Evolutionary conservation across 2,888 invertebrate genomes (phyloP), one percentile per base, ranked within the genome.

Genomic region (Microctonus hyperodae): DNA sequence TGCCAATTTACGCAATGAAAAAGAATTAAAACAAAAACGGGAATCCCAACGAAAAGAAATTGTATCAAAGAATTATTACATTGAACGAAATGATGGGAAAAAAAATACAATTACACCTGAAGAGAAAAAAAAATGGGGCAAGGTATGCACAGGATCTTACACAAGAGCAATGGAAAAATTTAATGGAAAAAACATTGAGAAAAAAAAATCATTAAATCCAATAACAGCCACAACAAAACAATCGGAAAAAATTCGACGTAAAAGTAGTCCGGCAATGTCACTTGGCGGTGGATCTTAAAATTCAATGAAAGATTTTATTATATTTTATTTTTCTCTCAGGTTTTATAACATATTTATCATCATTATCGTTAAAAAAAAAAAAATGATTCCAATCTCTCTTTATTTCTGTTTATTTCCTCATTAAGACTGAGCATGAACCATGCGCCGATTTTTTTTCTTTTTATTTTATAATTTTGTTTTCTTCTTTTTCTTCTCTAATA

Each of bases 141-240:
- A 81, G 69, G 78, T 86, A 3, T 85, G 86, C 72, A 85, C 84
- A 0, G 85, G 85, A 0, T 84, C 85, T 6, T 85, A 85, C 65
- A 85, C 82, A 9, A 76, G 85, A 16, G 85, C 85, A 1, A 84
- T 85, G 81, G 84, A 85, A 70, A 85, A 82, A 71, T 85, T 85
- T 63, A 79, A 74, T 35, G 77, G 79, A 6, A 83, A 79, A 64
- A 77, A 78, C 7, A 65, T 61, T 4, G 68, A 64, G 0, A 7
- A 33, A n/a, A 76, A 68, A 22, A 80, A 77, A 56, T 65, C 76
- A 9, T 58, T 66, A 10, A 70, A 68, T 62, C 55, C 58, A n/a
- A 28, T 70, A 6, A 67, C 48, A 22, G 16, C 55, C 3, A 33
- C 64, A 44, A 51, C 64, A n/a, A n/a, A n/a, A 20, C 71, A 73